These are phyloP conservation scores for Drosophila arawakana DNA, from an alignment of 1,140 invertebrate species.

Conservation along the genomic window DNA sequence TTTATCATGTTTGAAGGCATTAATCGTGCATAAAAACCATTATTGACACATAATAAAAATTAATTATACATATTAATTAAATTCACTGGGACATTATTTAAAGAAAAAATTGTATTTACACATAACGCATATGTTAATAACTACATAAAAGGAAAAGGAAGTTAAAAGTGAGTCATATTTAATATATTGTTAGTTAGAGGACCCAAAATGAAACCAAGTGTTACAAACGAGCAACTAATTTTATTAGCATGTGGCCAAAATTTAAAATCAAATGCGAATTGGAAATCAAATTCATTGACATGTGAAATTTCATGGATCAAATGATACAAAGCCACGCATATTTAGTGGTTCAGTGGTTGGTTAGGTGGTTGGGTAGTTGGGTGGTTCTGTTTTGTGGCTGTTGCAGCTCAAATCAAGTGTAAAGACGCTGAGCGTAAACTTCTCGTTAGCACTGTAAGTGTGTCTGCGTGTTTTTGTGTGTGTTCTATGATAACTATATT, in stretches of 20 bases:
- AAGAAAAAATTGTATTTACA: slow-evolving; percentile 4
- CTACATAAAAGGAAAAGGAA: background rate
- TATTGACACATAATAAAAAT: slow-evolving; percentile 31
- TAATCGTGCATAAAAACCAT: slow-evolving; percentile 16
- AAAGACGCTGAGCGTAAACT: slow-evolving; percentile 68
- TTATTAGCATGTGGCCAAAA: slow-evolving; percentile 36
- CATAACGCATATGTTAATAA: background rate
- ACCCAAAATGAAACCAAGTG: slow-evolving; percentile 16
- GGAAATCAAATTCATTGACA: slow-evolving; percentile 70
- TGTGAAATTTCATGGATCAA: slow-evolving; percentile 76
- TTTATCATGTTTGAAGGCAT: background rate
- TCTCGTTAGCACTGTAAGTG: slow-evolving; percentile 38
- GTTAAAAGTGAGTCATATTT: background rate
- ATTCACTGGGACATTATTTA: slow-evolving; percentile 15
- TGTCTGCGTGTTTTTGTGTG: too few species aligned
- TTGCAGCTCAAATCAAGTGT: slow-evolving; percentile 60
- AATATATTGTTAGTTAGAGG: slow-evolving; percentile 8
- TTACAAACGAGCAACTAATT: slow-evolving; percentile 49
- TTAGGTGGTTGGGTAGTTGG: background rate
- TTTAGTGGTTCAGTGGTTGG: slow-evolving; percentile 4
- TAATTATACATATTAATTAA: slow-evolving; percentile 52
- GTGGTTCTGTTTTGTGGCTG: slow-evolving; percentile 23
- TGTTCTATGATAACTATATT: slow-evolving; percentile 53
- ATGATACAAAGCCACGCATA: slow-evolving; percentile 38
- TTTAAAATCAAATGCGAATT: slow-evolving; percentile 10